Evolutionary conservation across 2,113 vertebrate genomes (phyloP).

Genomic region (Macroglossus sobrinus): DNA sequence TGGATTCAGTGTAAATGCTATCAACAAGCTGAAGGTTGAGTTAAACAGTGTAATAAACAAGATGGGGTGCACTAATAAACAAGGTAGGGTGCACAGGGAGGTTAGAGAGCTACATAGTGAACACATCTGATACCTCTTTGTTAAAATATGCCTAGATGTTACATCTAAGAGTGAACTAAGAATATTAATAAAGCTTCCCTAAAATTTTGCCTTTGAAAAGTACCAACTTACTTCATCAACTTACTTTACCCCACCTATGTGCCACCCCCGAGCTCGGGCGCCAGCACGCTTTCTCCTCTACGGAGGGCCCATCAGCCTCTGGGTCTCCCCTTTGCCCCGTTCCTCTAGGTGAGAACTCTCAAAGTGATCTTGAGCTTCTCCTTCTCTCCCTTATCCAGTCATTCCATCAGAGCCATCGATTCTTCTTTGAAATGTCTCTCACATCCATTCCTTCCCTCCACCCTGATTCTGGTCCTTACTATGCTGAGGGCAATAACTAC

Average conservation of each 20-base stretch:
- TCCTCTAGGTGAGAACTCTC: background rate
- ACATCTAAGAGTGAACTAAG: background rate
- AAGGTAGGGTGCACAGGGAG: background rate
- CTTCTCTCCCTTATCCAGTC: background rate
- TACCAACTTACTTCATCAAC: background rate
- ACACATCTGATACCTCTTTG: background rate
- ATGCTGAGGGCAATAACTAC: background rate
- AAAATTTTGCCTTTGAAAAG: background rate
- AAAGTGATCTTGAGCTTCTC: background rate
- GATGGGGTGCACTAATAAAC: background rate
- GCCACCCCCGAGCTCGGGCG: rapidly evolving
- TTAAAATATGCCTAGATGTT: background rate
- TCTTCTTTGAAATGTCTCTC: background rate
- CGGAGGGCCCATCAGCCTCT: background rate
- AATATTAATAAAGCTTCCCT: background rate
- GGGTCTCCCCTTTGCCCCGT: background rate
- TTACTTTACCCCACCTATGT: background rate
- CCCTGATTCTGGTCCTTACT: background rate
- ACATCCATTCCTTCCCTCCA: background rate
- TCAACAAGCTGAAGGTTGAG: background rate
- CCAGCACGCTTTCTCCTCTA: background rate
- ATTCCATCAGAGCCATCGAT: background rate
- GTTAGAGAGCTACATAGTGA: background rate
- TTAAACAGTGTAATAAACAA: background rate
- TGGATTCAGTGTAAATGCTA: background rate